Evolutionary conservation across 2,113 vertebrate species (phyloP).

Genomic region (Cyprinodon variegatus): DNA sequence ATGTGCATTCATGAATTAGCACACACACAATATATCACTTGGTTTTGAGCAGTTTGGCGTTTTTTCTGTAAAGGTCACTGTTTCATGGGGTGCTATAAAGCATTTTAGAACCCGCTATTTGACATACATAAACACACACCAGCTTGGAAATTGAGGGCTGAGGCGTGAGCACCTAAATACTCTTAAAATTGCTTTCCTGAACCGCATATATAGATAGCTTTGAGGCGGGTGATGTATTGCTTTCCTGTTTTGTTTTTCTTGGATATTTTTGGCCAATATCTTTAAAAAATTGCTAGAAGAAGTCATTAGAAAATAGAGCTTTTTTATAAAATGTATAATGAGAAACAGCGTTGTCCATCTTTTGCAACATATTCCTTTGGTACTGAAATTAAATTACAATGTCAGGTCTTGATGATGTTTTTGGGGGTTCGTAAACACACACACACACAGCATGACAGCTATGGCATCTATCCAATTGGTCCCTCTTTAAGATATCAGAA

Average conservation of each 20-base stretch:
- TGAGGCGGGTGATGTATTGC: not conserved
- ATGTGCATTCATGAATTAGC: not conserved
- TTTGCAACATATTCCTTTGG: not conserved
- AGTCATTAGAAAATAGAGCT: constrained; percentile 8
- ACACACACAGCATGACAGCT: not conserved
- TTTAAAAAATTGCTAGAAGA: constrained; percentile 12
- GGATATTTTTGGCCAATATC: not conserved
- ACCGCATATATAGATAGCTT: not conserved
- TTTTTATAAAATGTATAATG: constrained; percentile 9
- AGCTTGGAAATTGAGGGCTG: constrained; percentile 22
- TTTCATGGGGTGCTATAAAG: constrained; percentile 56
- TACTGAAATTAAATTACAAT: constrained; percentile 13
- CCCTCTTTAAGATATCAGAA: not conserved
- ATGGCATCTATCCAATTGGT: constrained; percentile 1
- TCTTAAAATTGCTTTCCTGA: constrained; percentile 7
- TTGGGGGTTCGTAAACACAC: not conserved
- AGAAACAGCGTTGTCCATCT: constrained; percentile 28
- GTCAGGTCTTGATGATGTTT: not conserved
- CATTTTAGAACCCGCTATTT: constrained; percentile 52
- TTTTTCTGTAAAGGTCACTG: constrained; percentile 69
- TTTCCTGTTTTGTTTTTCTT: not conserved
- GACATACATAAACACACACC: constrained; percentile 41
- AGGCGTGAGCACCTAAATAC: constrained; percentile 10
- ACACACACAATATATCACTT: constrained; percentile 42
- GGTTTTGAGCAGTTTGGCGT: constrained; percentile 56